Base-by-base conservation (phyloP, 2,888 invertebrate genomes). In the Ramazzottius varieornatus region DNA sequence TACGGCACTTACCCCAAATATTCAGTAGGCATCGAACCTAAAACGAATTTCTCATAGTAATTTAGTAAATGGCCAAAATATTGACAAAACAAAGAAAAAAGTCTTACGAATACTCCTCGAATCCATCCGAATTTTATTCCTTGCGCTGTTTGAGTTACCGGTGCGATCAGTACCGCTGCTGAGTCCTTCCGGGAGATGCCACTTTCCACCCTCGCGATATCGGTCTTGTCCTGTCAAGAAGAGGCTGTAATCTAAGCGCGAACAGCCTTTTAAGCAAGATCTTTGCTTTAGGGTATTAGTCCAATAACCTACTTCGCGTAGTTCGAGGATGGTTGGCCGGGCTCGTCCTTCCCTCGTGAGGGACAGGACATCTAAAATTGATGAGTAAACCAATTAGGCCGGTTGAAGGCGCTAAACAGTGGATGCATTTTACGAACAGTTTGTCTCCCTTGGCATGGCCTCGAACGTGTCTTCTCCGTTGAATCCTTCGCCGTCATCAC, bases 71-170 rank as follows among this genome's bases (percentile, higher is more conserved):
- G 20, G 40, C 8, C 40, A 40, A 40, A 20, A 40, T 20, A 40
- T 20, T 40, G 8, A 40, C 8, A 40, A 20, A 40, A 40, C 40
- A 40, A 40, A 20, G 8, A 40, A 20, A 40, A 20, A 13, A 13
- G 8, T 40, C 88, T 87, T 78, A 89, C 86, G 68, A 89, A 79
- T 24, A 89, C 88, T n/a, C 89, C 90, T 75, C 85, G 80, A 72
- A 90, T 88, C 89, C 89, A 90, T 77, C 89, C 89, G 74, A 90
- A 78, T 76, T 89, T 89, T 70, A 88, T 83, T 8, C 64, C 67
- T 1, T n/a, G n/a, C n/a, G n/a, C n/a, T n/a, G n/a, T n/a, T n/a
- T 63, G 65, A 33, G 32, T 33, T 13, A 20, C 65, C 46, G 33
- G 46, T 63, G 33, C 65, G 20, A 32, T 34, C 32, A 54, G 54